A percentile compares a stretch with the other conserved stretches of the same genome.
phyloP scores from a whole-genome alignment of 1,140 invertebrate species.

The Psilanteris sp. region DNA sequence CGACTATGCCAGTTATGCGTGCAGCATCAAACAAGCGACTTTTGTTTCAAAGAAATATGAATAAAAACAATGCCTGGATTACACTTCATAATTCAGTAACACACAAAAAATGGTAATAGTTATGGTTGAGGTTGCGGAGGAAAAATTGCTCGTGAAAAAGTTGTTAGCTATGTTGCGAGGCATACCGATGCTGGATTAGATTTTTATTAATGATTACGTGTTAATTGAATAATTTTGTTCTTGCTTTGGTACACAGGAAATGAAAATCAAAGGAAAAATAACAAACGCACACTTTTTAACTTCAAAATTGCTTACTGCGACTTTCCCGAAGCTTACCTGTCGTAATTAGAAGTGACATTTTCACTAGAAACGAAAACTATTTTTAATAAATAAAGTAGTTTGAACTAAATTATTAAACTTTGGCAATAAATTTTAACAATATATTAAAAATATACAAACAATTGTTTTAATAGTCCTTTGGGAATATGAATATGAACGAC shows the following conservation, averaged over 20 bases:
- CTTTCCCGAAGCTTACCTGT: slow-evolving; percentile 71
- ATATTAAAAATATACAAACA: too few species aligned
- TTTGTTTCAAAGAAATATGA: slow-evolving; percentile 28
- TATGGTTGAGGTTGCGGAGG: slow-evolving; percentile 9
- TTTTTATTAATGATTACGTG: slow-evolving; percentile 10
- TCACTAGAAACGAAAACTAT: slow-evolving; percentile 69
- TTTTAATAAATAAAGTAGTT: too few species aligned
- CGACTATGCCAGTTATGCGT: slow-evolving; percentile 50
- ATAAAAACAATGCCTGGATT: slow-evolving; percentile 52
- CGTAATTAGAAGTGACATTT: slow-evolving; percentile 71
- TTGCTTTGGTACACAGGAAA: too few species aligned
- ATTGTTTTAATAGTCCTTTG: too few species aligned
- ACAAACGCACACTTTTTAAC: slow-evolving; percentile 1
- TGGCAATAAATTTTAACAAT: too few species aligned
- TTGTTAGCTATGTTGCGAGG: slow-evolving; percentile 1
- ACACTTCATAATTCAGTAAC: slow-evolving; percentile 18
- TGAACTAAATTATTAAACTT: too few species aligned
- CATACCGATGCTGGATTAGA: slow-evolving; percentile 13
- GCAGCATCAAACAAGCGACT: slow-evolving; percentile 48
- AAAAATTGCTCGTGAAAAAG: slow-evolving; percentile 18
- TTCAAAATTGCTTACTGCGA: slow-evolving; percentile 15
- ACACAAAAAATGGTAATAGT: slow-evolving; percentile 11
- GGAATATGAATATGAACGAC: too few species aligned
- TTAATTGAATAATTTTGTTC: too few species aligned
- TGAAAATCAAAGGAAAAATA: too few species aligned